Percentiles rank a stretch among this genome's conserved stretches.
phyloP scores from a whole-genome alignment of 2,797 vertebrate species.

The Rhabdophis nuchalis region DNA sequence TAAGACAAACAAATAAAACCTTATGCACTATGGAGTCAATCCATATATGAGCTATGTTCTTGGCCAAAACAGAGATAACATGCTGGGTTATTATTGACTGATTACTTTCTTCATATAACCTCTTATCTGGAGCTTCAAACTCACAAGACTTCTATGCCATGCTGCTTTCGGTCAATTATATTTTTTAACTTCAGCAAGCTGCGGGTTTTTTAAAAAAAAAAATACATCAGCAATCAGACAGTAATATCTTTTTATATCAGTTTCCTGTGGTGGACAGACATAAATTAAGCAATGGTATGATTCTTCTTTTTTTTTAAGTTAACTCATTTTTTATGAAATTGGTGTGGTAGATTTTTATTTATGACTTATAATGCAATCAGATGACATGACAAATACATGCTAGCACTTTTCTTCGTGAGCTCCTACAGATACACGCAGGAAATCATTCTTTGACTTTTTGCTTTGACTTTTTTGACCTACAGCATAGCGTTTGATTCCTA shows the following conservation, averaged over 20 bases:
- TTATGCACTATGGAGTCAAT: not conserved
- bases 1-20: not conserved
- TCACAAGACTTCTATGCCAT: not conserved
- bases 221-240: not conserved
- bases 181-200: not conserved
- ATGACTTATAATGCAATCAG: not conserved
- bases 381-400: not conserved
- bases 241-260: not conserved
- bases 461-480: conserved; percentile 27
- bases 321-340: not conserved
- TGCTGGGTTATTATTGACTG: not conserved
- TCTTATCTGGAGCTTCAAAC: conserved; percentile 1
- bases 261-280: not conserved
- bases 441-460: conserved; percentile 9
- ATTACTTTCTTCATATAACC: conserved; percentile 5
- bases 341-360: not conserved
- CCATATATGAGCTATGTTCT: not conserved
- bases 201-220: not conserved
- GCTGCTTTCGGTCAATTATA: not conserved
- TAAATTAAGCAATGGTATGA: not conserved
- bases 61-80: not conserved
- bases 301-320: not conserved
- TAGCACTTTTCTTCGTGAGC: not conserved
- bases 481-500: conserved; percentile 8
- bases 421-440: not conserved